Conservation (phyloP, 2,113 vertebrate species). For the Cyprinodon tularosa region DNA sequence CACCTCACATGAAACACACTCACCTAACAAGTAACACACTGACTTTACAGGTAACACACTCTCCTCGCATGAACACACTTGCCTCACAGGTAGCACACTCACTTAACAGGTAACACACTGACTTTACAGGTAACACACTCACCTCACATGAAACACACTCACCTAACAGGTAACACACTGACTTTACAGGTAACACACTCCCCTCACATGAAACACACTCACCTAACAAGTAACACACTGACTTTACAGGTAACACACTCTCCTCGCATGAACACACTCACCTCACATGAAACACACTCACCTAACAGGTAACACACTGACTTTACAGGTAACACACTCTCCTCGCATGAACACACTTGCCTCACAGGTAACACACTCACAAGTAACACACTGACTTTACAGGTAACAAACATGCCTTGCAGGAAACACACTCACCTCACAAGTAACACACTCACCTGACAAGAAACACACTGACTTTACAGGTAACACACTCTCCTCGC, state of each 20-base stretch:
- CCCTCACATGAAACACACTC: too few species aligned
- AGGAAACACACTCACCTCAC: too few species aligned
- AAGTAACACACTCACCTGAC: background rate
- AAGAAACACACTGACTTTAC: background rate
- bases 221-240: background rate
- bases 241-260: background rate
- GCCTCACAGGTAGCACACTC: slow-evolving; percentile 1
- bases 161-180: background rate
- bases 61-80: too few species aligned
- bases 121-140: background rate
- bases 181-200: slow-evolving; percentile 7
- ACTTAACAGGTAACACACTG: background rate
- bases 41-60: background rate
- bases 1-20: background rate
- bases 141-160: background rate
- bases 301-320: slow-evolving; percentile 2
- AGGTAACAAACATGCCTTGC: too few species aligned
- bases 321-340: background rate
- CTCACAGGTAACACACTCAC: background rate
- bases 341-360: too few species aligned
- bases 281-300: background rate
- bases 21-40: background rate
- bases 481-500: too few species aligned
- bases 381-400: too few species aligned
- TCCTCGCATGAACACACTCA: too few species aligned